Percentiles rank a stretch among this genome's conserved stretches.
These are phyloP conservation scores for Reinhardtius hippoglossoides DNA, from an alignment of 2,113 vertebrate species.

Conservation along the genomic window DNA sequence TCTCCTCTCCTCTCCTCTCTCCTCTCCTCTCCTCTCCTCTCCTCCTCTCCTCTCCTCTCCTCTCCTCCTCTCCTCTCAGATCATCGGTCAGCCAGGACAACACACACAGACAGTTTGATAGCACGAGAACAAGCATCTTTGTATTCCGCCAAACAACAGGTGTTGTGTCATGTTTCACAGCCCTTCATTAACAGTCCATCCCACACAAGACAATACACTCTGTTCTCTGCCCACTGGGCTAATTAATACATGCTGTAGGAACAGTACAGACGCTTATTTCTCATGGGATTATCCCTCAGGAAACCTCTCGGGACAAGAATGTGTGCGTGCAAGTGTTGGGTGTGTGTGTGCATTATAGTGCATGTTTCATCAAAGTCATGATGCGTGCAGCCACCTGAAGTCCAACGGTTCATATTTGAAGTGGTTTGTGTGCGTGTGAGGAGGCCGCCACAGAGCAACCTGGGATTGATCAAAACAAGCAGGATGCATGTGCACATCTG, in stretches of 20 bases:
- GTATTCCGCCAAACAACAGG: constrained; percentile 69
- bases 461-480: constrained; percentile 15
- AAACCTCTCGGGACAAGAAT: constrained; percentile 21
- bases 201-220: constrained; percentile 65
- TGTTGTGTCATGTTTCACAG: constrained; percentile 73
- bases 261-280: constrained; percentile 44
- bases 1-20: constrained; percentile 9
- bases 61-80: too few species aligned
- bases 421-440: not conserved
- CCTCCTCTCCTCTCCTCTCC: too few species aligned
- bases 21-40: too few species aligned
- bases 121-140: constrained; percentile 64
- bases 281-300: constrained; percentile 53
- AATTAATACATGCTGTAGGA: constrained; percentile 66
- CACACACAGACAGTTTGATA: constrained; percentile 36
- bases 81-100: too few species aligned
- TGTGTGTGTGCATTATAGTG: not conserved
- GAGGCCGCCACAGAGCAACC: not conserved
- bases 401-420: not conserved
- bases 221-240: constrained; percentile 49
- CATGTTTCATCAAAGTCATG: constrained; percentile 18
- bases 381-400: not conserved
- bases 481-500: constrained; percentile 2
- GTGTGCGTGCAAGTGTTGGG: not conserved
- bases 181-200: constrained; percentile 56